Evolutionary conservation across 2,797 vertebrate species (phyloP), one percentile per base, ranked within the genome.

Genomic region (Distichodus sexfasciatus): DNA sequence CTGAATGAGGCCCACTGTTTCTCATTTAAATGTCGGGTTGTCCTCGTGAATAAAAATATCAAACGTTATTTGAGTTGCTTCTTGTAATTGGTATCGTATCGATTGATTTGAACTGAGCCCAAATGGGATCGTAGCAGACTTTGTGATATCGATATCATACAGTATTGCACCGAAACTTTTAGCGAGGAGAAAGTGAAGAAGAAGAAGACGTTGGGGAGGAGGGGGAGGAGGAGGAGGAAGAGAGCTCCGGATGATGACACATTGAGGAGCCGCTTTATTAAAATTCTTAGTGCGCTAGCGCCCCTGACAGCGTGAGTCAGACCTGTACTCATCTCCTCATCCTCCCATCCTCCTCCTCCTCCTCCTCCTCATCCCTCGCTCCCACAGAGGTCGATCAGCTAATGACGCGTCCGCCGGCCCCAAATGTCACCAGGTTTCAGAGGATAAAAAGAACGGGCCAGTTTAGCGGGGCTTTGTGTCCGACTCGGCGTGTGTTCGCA

Each of bases 281-380:
- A 76, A 76, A 79, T 79, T 79, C 74, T 76, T 29, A 23, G 74
- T 50, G 72, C 71, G 44, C 46, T 51, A 24, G 65, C 71, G 77
- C 66, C 71, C 74, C 77, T 74, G 77, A 76, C 71, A 67, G 66
- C 61, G 53, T 74, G 74, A 74, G 40, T 79, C 77, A 79, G 66
- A 74, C 62, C 66, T 40, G 10, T 63, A 44, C 67, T 74, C 74
- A 60, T 66, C 76, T 71, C 64, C 58, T 71, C 50, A 57, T 64
- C 61, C 69, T 65, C 67, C 60, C 69, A 48, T 53, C 64, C 53
- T 54, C 66, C 54, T 41, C 36, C 72, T 51, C 48, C 69, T 64
- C 61, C 69, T 65, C 67, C 60, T n/a, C 60, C 58, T 28, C 71
- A 59, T 62, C 63, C 67, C 71, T 51, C 71, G 77, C 74, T 74